These are phyloP conservation scores for Tamias sibiricus DNA, from an alignment of 2,113 vertebrate genomes.

Conservation along the genomic window DNA sequence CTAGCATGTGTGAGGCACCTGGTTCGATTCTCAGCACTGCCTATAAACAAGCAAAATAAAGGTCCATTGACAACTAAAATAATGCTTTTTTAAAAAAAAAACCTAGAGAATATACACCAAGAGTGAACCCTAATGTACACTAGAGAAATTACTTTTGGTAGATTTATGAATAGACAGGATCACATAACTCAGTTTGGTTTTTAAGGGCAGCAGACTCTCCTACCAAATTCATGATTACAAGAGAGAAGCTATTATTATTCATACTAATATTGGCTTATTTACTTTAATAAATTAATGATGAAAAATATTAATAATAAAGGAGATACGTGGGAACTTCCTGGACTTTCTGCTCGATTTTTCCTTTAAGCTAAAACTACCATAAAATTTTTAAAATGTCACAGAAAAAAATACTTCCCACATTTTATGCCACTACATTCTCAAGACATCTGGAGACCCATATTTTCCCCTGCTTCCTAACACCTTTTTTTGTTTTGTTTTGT, in stretches of 20 bases:
- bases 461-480: background rate
- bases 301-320: background rate
- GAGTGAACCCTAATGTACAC: background rate
- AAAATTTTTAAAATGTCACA: background rate
- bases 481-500: background rate
- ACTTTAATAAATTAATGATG: background rate
- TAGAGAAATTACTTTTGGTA: background rate
- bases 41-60: no score
- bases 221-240: background rate
- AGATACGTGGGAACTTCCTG: background rate
- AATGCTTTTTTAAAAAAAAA: no score
- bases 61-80: no score
- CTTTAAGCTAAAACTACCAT: background rate
- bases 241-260: background rate
- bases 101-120: background rate
- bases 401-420: background rate
- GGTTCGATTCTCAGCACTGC: no score
- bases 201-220: background rate
- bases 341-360: background rate
- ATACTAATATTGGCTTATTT: background rate
- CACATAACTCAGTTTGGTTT: background rate
- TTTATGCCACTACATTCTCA: conserved; percentile 17
- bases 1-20: no score
- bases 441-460: background rate
- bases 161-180: background rate